Base-by-base conservation (phyloP, 2,113 vertebrate genomes). In the Calyptomena viridis region DNA sequence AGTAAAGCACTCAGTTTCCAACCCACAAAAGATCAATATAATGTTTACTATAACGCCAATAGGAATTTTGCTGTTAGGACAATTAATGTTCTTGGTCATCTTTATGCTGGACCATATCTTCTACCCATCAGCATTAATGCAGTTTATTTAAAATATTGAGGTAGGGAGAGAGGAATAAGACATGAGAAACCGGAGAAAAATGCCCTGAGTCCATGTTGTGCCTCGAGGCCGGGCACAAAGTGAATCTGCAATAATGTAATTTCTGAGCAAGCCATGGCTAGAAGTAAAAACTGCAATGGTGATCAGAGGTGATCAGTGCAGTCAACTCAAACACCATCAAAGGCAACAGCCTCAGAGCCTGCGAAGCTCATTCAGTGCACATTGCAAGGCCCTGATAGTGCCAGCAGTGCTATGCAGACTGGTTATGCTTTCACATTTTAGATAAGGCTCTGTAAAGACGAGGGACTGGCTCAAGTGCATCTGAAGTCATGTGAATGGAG, bases 221-320 rank as follows among this genome's bases (percentile, higher is more conserved):
- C 84, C 85, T 95, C 91, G 12, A 4, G 78, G 53, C 42, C 80
- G 82, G 92, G 91, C 83, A 31, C 24, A 74, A 52, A 33, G 35
- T 68, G 77, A 94, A 91, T 87, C 89, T 96, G 62, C 92, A 96
- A 94, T 94, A 92, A 96, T 64, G 60, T 83, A 50, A 42, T 89
- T 96, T 97, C 85, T 81, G 84, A 95, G 80, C 73, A 93, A 96
- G 77, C 64, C 31, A 31, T 35, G 47, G 59, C 56, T 28, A 33
- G 80, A 69, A 42, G 73, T 31, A 53, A 72, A 49, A 83, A 22
- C 63, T 59, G 30, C 52, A 84, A 6, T 8, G 4, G 64, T 67
- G 84, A 39, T 94, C 62, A 69, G 69, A 72, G 69, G 27, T 44
- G 63, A 81, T 27, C 72, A 40, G 31, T 4, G 16, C 84, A 55